Percentiles rank a stretch among this genome's conserved stretches.
These are phyloP conservation scores for Spisula solida DNA, from an alignment of 2,888 invertebrate species.

Conservation along the genomic window DNA sequence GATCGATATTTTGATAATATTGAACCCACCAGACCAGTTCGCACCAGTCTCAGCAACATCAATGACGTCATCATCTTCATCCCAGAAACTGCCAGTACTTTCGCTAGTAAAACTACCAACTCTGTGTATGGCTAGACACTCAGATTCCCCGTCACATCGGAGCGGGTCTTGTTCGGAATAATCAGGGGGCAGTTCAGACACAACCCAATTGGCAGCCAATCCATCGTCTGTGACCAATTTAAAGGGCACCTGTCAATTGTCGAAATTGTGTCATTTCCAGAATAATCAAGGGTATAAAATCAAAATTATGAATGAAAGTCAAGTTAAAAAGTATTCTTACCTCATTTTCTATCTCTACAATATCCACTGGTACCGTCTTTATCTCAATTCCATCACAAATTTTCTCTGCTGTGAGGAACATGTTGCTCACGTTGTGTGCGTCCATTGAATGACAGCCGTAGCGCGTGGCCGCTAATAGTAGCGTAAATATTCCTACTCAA, in stretches of 20 bases:
- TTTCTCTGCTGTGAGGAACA: conserved; percentile 26
- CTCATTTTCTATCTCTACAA: conserved; percentile 27
- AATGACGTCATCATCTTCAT: conserved; percentile 47
- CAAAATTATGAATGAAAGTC: conserved; percentile 47
- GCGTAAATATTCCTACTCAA: conserved; percentile 37
- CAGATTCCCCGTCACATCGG: conserved; percentile 35
- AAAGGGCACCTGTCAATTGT: conserved; percentile 65
- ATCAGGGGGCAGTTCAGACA: conserved; percentile 49
- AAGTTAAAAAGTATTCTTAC: conserved; percentile 48
- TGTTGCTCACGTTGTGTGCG: conserved; percentile 6
- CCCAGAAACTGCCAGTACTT: conserved; percentile 56
- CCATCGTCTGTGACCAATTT: conserved; percentile 50
- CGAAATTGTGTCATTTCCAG: conserved; percentile 62
- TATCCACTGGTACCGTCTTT: conserved; percentile 41
- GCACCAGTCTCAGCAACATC: conserved; percentile 43
- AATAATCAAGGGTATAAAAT: conserved; percentile 15
- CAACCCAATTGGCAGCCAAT: conserved; percentile 41
- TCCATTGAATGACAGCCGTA: conserved; percentile 42
- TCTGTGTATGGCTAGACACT: conserved; percentile 19
- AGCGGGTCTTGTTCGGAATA: conserved; percentile 55
- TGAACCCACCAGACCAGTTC: conserved; percentile 68
- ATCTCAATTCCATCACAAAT: conserved; percentile 36
- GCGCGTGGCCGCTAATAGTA: conserved; percentile 40
- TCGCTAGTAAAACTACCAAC: conserved; percentile 49
- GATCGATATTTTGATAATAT: conserved; percentile 14